These are phyloP conservation scores for Betta splendens DNA, from an alignment of 2,797 vertebrate genomes.

Conservation along the genomic window DNA sequence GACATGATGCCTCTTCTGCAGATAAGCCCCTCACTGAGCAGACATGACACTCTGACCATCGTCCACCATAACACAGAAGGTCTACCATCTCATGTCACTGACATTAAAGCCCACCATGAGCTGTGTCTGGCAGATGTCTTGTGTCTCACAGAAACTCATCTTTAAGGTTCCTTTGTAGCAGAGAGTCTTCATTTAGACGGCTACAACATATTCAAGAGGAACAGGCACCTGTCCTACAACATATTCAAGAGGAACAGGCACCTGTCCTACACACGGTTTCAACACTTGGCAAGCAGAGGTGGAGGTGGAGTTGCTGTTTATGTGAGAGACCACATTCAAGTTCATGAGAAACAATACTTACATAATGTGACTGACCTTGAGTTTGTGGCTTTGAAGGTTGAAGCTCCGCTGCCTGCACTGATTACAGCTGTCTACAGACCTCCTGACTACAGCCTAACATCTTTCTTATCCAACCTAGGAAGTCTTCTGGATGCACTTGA, in stretches of 20 bases:
- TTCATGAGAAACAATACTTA: no score
- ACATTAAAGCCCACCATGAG: no score
- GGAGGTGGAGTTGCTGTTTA: conserved; percentile 37
- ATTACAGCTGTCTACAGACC: conserved; percentile 20
- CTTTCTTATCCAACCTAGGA: conserved; percentile 4
- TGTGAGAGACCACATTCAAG: no score
- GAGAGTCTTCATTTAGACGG: conserved; percentile 28
- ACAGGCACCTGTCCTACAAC: no score
- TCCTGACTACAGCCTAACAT: no score
- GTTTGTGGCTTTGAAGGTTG: conserved; percentile 28
- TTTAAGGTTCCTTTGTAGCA: conserved; percentile 28
- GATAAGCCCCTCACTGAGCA: neutral
- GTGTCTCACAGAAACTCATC: conserved; percentile 36
- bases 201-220: conserved; percentile 18
- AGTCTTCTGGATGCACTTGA: conserved; percentile 26
- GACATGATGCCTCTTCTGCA: neutral
- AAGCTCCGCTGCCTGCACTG: conserved; percentile 6
- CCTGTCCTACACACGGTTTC: conserved; percentile 19
- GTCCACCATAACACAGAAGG: neutral
- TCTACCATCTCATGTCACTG: conserved; percentile 10
- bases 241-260: no score
- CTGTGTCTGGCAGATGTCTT: no score
- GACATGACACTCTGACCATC: neutral
- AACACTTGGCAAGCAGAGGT: conserved; percentile 5
- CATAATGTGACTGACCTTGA: no score